phyloP scores from a whole-genome alignment of 2,113 vertebrate genomes.

The Sceloporus undulatus region DNA sequence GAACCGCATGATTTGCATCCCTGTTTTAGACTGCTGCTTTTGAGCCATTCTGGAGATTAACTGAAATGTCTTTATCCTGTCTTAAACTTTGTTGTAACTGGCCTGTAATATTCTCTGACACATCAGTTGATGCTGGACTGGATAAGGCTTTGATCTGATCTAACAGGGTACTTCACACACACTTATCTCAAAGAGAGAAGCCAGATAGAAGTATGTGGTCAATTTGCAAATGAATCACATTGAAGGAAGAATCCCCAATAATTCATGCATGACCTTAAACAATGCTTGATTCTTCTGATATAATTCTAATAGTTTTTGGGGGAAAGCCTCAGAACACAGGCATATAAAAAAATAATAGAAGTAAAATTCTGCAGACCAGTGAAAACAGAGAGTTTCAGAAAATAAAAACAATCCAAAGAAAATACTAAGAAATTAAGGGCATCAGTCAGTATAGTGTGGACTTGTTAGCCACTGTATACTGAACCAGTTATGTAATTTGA shows the following conservation, averaged over 20 bases:
- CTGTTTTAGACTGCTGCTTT: neutral
- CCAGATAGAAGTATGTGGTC: neutral
- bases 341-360: neutral
- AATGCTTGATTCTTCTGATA: neutral
- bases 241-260: neutral
- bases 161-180: neutral
- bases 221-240: neutral
- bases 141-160: neutral
- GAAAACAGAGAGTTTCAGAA: neutral
- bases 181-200: neutral
- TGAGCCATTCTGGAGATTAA: neutral
- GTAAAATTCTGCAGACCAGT: neutral
- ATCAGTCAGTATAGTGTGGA: neutral
- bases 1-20: too few relatives aligned
- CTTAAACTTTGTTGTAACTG: constrained; percentile 36
- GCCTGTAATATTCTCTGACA: neutral
- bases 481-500: neutral
- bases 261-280: neutral
- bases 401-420: neutral
- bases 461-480: neutral
- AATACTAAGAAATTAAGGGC: neutral
- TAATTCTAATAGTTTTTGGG: neutral
- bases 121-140: neutral
- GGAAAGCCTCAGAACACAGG: neutral
- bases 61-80: neutral